Evolutionary conservation across 2,113 vertebrate genomes (phyloP).

Genomic region (Thunnus maccoyii): DNA sequence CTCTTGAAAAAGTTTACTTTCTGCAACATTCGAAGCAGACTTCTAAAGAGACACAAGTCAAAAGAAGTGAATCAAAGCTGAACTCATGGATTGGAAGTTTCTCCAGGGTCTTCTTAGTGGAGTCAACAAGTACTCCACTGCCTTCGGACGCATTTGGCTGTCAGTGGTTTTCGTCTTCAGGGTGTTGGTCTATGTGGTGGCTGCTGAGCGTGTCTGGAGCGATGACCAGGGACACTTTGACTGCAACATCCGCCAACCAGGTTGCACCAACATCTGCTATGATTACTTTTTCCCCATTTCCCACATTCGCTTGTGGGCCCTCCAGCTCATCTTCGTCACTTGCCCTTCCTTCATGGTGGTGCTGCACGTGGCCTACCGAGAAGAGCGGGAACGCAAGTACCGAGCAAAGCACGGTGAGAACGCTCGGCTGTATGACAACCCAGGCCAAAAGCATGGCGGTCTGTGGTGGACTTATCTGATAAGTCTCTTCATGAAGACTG

Average conservation of each 20-base stretch:
- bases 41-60: background rate
- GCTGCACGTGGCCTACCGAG: constrained; percentile 86
- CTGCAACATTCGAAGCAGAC: background rate
- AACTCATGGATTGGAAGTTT: constrained; percentile 87
- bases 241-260: constrained; percentile 88
- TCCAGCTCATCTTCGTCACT: constrained; percentile 95
- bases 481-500: constrained; percentile 86
- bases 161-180: constrained; percentile 88
- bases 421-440: constrained; percentile 78
- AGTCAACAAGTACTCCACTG: constrained; percentile 89
- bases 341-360: constrained; percentile 90
- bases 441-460: constrained; percentile 89
- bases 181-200: constrained; percentile 87
- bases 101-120: constrained; percentile 86
- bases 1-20: background rate
- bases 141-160: constrained; percentile 88
- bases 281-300: constrained; percentile 92
- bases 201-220: constrained; percentile 85
- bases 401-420: constrained; percentile 75
- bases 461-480: constrained; percentile 93
- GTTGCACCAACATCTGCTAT: constrained; percentile 88
- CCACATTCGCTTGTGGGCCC: constrained; percentile 93
- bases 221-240: constrained; percentile 87
- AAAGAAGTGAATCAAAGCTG: background rate
- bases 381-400: constrained; percentile 84